Conservation (phyloP, 35 echinoderm and acorn worm species). For the Antedon bifida region DNA sequence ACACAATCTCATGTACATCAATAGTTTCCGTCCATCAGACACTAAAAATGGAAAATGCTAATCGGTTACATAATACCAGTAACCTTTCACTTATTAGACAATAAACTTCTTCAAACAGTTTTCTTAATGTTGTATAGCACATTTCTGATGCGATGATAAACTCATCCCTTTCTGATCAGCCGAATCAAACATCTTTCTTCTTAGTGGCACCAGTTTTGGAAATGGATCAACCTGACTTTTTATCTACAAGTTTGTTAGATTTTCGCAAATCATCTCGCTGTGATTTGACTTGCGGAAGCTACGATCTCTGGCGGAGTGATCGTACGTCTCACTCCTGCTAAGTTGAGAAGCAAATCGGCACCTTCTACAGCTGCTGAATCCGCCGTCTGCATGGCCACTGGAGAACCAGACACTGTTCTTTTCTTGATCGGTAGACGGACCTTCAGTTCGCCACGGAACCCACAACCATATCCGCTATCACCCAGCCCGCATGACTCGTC, state of each 20-base stretch:
- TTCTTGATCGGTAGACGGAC: conserved; percentile 50
- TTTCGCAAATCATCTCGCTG: not conserved
- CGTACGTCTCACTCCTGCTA: conserved; percentile 27
- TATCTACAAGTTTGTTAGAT: not conserved
- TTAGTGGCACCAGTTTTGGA: not conserved
- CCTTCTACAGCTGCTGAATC: conserved; percentile 44
- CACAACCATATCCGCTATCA: conserved; percentile 32
- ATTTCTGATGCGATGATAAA: not conserved
- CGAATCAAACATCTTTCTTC: not conserved
- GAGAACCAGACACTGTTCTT: conserved; percentile 13
- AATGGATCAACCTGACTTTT: not conserved
- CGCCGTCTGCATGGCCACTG: not conserved
- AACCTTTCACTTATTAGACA: too few relatives aligned
- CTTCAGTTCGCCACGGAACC: conserved; percentile 16
- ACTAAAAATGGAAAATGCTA: too few relatives aligned
- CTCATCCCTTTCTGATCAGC: not conserved
- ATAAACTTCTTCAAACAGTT: not conserved
- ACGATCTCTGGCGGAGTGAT: not conserved
- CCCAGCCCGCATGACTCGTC: conserved; percentile 22
- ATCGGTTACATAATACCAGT: too few relatives aligned
- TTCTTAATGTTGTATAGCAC: not conserved
- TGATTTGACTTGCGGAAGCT: not conserved
- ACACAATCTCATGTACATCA: too few relatives aligned
- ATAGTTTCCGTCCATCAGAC: too few relatives aligned
- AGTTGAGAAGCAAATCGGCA: conserved; percentile 55